These are phyloP conservation scores for Heteropelma amictum DNA, from an alignment of 2,888 invertebrate species.

Conservation along the genomic window DNA sequence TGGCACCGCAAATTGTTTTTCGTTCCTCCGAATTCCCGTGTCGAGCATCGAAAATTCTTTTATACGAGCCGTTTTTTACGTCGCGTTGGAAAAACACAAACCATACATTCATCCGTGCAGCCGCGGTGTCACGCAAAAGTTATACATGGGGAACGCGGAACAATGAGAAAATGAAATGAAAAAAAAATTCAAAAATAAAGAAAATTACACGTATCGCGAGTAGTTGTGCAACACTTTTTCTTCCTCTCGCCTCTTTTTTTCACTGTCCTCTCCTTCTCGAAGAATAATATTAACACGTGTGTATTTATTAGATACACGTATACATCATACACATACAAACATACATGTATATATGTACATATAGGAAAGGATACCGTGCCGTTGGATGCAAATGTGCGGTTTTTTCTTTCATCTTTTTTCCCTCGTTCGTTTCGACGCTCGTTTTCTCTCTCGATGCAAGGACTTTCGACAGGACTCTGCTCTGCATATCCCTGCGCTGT, in stretches of 20 bases:
- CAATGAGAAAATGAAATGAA: slow-evolving; percentile 7
- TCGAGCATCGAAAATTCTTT: too few species aligned
- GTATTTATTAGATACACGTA: slow-evolving; percentile 24
- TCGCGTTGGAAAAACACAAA: too few species aligned
- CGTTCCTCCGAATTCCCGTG: too few species aligned
- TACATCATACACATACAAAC: too few species aligned
- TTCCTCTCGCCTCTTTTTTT: neutral
- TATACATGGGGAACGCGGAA: slow-evolving; percentile 28
- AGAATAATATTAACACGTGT: slow-evolving; percentile 26
- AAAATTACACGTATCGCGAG: slow-evolving; percentile 34
- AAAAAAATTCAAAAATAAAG: slow-evolving; percentile 7
- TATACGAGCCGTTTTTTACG: too few species aligned
- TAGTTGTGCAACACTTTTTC: slow-evolving; percentile 27
- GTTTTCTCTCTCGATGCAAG: slow-evolving; percentile 11
- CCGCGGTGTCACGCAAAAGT: slow-evolving; percentile 12
- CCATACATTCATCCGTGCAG: too few species aligned
- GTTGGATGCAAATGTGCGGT: slow-evolving; percentile 45
- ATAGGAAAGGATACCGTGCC: slow-evolving; percentile 19
- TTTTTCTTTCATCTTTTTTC: neutral
- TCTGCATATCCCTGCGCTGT: slow-evolving; percentile 1
- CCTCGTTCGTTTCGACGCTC: neutral
- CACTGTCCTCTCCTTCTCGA: slow-evolving; percentile 6
- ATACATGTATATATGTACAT: too few species aligned
- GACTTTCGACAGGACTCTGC: slow-evolving; percentile 28
- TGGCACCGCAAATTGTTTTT: too few species aligned